A percentile compares a stretch with the other conserved stretches of the same genome.
phyloP scores from a whole-genome alignment of 2,113 vertebrate genomes.

The Callionymus lyra region DNA sequence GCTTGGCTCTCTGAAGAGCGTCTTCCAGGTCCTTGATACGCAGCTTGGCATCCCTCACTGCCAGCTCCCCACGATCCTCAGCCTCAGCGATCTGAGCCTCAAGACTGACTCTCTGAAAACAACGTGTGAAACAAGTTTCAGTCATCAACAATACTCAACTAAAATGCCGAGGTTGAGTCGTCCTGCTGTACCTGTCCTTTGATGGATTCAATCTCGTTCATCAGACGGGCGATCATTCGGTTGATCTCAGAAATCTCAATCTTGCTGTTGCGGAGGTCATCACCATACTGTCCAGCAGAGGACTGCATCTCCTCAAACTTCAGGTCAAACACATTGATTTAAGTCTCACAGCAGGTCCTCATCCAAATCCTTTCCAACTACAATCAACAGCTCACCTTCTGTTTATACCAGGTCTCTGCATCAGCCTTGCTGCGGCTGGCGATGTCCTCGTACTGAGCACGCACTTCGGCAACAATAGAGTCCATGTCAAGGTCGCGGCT shows the following conservation, averaged over 20 bases:
- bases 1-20: constrained; percentile 79
- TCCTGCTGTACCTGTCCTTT: constrained; percentile 74
- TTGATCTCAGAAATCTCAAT: constrained; percentile 78
- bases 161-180: neutral
- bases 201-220: constrained; percentile 70
- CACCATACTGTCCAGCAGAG: constrained; percentile 67
- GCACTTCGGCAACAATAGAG: constrained; percentile 79
- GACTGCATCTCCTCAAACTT: constrained; percentile 77
- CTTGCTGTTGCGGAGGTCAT: constrained; percentile 75
- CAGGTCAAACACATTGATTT: neutral
- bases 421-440: constrained; percentile 74
- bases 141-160: neutral
- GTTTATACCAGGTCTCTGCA: constrained; percentile 76
- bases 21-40: constrained; percentile 78
- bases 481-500: constrained; percentile 81
- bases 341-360: neutral
- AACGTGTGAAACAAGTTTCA: neutral
- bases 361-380: neutral
- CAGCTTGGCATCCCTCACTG: constrained; percentile 76
- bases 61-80: constrained; percentile 79
- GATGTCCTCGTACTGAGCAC: constrained; percentile 82
- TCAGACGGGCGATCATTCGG: constrained; percentile 75
- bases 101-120: constrained; percentile 69
- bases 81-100: constrained; percentile 78
- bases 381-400: constrained; percentile 66